Evolutionary conservation across 2,797 vertebrate genomes (phyloP).

Genomic region (Takifugu ocellatus): DNA sequence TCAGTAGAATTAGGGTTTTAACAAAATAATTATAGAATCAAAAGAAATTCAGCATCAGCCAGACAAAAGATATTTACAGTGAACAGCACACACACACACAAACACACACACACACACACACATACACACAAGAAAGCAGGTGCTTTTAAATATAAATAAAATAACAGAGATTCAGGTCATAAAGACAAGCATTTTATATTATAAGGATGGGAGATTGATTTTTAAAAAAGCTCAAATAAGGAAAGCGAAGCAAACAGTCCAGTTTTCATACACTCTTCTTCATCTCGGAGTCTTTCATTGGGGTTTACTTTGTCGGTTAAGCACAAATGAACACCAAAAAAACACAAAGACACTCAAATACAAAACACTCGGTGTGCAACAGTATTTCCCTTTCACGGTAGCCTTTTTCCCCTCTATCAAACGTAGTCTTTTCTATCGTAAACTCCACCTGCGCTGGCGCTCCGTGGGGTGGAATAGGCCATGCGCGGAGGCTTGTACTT

Average conservation of each 20-base stretch:
- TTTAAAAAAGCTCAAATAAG: neutral
- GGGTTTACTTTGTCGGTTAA: conserved; percentile 23
- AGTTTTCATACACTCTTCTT: conserved; percentile 55
- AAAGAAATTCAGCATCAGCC: conserved; percentile 31
- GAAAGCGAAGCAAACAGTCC: conserved; percentile 22
- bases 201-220: neutral
- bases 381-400: neutral
- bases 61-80: conserved; percentile 12
- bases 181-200: neutral
- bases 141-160: conserved; percentile 19
- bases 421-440: conserved; percentile 95
- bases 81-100: neutral
- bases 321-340: neutral
- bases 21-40: conserved; percentile 45
- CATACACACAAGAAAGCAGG: conserved; percentile 5
- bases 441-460: conserved; percentile 61
- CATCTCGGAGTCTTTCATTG: conserved; percentile 75
- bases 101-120: neutral
- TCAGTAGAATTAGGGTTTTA: conserved; percentile 28
- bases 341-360: conserved; percentile 8
- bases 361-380: conserved; percentile 9
- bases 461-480: conserved; percentile 85
- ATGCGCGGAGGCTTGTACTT: conserved; percentile 81
- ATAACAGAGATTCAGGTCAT: neutral
- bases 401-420: conserved; percentile 48